Evolutionary conservation across 2,113 vertebrate species (phyloP), one percentile per base, ranked within the genome.

Genomic region (Lepidiolamprologus cunningtoni): DNA sequence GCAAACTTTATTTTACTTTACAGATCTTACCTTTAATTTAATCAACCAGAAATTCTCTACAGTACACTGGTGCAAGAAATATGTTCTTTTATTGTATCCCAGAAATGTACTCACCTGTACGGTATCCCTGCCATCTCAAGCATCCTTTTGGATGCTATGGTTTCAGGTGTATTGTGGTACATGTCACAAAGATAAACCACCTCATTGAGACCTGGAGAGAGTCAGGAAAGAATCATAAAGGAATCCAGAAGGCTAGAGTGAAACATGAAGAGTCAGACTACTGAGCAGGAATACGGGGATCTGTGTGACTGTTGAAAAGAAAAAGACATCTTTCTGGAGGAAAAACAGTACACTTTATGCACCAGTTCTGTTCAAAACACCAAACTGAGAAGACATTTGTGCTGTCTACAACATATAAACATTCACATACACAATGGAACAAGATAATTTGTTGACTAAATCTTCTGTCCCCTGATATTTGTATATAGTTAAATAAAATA

Each of bases 161-260:
- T 97, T 96, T 96, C 97, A 1, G 91, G 94, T 3, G 55, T 95
- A 82, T 97, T 94, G 1, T 98, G 97, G 58, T 99, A 99, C 85
- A 97, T 99, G 93, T 99, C 98, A 8, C 98, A 99, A 92, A 98
- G 95, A 96, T 96, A 99, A 91, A 99, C 96, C 47, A 99, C 97
- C 76, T 98, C 97, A 42, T 95, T 98, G 85, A 99, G 98, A 90
- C 98, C 99, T 99, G 94, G 14, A 84, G 4, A 84, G 66, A 73
- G 10, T 0, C 19, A 42, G 2, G 7, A 5, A n/a, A 33, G 3
- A 16, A 31, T 68, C 0, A 68, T 1, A 21, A 40, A 40, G 35
- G 35, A 21, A 23, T 68, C 35, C 35, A 68, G 63, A 40, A 68
- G 5, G 33, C 63, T 57, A 5, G 2, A 57, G 2, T 57, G 54